Evolutionary conservation across 1,140 invertebrate genomes (phyloP).

Genomic region (Pseudomyrmex concolor): DNA sequence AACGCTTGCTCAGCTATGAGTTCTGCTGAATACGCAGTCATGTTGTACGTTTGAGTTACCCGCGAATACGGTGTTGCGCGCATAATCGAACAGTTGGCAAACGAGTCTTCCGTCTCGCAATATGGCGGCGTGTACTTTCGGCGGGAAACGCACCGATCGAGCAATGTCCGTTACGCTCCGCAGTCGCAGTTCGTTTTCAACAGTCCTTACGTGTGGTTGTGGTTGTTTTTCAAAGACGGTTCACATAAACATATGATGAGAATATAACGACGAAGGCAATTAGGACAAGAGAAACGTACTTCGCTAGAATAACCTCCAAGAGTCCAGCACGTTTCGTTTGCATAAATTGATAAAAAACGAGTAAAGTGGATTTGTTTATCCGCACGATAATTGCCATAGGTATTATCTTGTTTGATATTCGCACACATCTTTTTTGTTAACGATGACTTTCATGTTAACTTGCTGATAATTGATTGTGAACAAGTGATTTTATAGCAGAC

Average conservation of each 20-base stretch:
- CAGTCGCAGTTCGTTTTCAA: background rate
- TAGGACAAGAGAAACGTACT: constrained; percentile 6
- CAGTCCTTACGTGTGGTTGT: background rate
- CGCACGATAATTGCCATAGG: constrained; percentile 27
- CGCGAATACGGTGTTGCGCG: background rate
- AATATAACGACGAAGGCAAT: background rate
- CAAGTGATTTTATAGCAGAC: background rate
- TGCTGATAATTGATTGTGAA: background rate
- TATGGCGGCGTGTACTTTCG: constrained; percentile 18
- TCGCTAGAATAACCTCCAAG: constrained; percentile 12
- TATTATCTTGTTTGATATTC: constrained; percentile 16
- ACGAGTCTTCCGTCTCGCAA: background rate
- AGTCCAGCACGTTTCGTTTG: background rate
- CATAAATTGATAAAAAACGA: constrained; percentile 13
- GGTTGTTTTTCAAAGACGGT: background rate
- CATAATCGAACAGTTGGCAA: constrained; percentile 1
- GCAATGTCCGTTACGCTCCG: background rate
- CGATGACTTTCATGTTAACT: no score
- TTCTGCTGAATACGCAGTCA: no score
- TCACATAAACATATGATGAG: background rate
- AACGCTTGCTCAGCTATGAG: no score
- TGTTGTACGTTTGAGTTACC: background rate
- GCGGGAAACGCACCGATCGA: constrained; percentile 15
- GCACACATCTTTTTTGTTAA: background rate
- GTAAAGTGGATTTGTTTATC: background rate